phyloP scores from a whole-genome alignment of 2,797 vertebrate species.

The Morus bassanus region DNA sequence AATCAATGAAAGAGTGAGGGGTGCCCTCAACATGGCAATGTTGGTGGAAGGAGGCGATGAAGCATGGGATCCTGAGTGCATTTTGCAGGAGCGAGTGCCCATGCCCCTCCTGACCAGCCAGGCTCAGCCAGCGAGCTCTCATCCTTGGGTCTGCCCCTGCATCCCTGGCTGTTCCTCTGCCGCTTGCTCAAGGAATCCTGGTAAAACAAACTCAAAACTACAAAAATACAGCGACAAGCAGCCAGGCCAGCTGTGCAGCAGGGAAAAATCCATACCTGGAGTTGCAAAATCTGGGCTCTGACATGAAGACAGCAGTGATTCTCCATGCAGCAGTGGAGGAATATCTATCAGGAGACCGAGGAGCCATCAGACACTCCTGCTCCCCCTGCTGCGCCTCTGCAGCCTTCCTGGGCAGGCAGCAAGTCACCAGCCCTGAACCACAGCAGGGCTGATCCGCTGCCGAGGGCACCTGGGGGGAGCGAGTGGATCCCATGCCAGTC shows the following conservation, averaged over 20 bases:
- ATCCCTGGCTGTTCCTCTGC: background rate
- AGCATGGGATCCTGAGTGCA: rapidly evolving
- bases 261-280: background rate
- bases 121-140: background rate
- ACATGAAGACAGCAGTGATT: background rate
- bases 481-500: rapidly evolving
- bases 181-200: background rate
- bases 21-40: background rate
- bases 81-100: background rate
- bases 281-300: background rate
- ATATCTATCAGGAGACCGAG: background rate
- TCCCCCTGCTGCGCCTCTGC: rapidly evolving
- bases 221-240: background rate
- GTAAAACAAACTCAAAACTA: background rate
- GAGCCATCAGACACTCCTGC: background rate
- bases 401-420: background rate
- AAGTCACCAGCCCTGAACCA: background rate
- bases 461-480: background rate
- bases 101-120: background rate
- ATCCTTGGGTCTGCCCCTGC: background rate
- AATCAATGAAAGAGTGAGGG: background rate
- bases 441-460: rapidly evolving
- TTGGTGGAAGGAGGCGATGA: background rate
- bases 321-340: background rate
- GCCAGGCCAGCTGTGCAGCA: background rate